Base-by-base conservation (phyloP, 2,888 invertebrate species). In the Willowsia nigromaculata region DNA sequence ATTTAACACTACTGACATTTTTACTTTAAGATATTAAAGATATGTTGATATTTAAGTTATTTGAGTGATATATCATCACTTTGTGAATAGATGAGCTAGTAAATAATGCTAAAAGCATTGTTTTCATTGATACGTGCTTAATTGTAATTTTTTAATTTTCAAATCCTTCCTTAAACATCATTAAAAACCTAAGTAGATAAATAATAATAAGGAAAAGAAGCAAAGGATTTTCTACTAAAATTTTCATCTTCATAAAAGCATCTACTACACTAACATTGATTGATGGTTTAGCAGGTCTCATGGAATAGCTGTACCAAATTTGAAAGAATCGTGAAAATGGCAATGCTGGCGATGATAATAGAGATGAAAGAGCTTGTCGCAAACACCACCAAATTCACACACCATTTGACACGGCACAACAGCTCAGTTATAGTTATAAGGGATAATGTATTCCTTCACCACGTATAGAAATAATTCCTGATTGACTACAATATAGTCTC, bases 321-420 rank as follows among this genome's bases (percentile, higher is more conserved):
- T 59, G 37, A 53, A 56, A 65, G 30, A 56, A 85, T 53, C 71
- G 85, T 40, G 50, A 78, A 76, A 86, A 82, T 88, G 76, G 74
- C 71, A 85, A 76, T 83, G 78, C 65, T 37, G 40, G 68, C 9
- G 74, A 59, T 65, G 62, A 80, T 59, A 68, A 81, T 68, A 43
- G 80, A 80, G 88, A 62, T 88, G 84, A 88, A 88, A 88, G 88
- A 78, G 59, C 65, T 53, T 88, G 83, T 84, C 87, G 82, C 82
- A 78, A 68, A 25, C 88, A 88, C 84, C 88, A 88, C 88, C 88
- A 88, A 84, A 84, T 88, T 88, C 84, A 88, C 88, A 88, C 88
- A 88, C 76, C 88, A 88, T 88, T 88, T 65, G 88, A 88, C 88
- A 88, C 84, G 78, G 47, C 82, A 88, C 82, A 88, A 76, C 76